A percentile compares a stretch with the other conserved stretches of the same genome.
These are phyloP conservation scores for Trissolcus basalis DNA, from an alignment of 1,140 invertebrate species.

Conservation along the genomic window DNA sequence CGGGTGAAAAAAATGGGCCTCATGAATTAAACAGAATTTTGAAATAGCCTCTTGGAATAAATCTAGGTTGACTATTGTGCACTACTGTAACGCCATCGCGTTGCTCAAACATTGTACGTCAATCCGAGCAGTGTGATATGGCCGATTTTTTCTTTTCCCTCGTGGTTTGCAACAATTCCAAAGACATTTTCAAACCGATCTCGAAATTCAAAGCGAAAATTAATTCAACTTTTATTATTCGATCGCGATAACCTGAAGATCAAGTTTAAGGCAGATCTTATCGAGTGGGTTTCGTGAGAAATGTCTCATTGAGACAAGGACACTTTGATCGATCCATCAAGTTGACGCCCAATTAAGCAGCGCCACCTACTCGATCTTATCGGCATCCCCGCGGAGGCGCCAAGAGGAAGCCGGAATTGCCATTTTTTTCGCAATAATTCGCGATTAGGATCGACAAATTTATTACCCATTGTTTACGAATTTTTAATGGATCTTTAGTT, in stretches of 20 bases:
- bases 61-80: slow-evolving; percentile 22
- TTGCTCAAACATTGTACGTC: slow-evolving; percentile 20
- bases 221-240: too few relatives aligned
- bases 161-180: too few relatives aligned
- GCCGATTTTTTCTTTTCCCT: background rate
- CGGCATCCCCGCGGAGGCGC: background rate
- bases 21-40: slow-evolving; percentile 41
- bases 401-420: slow-evolving; percentile 10
- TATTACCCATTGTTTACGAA: slow-evolving; percentile 20
- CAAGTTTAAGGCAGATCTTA: too few relatives aligned
- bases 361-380: slow-evolving; percentile 9
- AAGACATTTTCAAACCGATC: too few relatives aligned
- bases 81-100: slow-evolving; percentile 8
- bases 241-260: too few relatives aligned
- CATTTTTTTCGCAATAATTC: background rate
- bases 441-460: slow-evolving; percentile 28
- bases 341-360: slow-evolving; percentile 20
- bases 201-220: too few relatives aligned
- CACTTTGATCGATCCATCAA: background rate
- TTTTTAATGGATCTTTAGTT: slow-evolving; percentile 9
- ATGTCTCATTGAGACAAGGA: slow-evolving; percentile 7
- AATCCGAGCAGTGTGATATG: slow-evolving; percentile 9
- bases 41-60: slow-evolving; percentile 26
- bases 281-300: background rate
- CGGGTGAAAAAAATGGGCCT: slow-evolving; percentile 11